Percentiles rank a stretch among this genome's conserved stretches.
Conservation (phyloP, 2,797 vertebrate species). For the Geotria australis region DNA sequence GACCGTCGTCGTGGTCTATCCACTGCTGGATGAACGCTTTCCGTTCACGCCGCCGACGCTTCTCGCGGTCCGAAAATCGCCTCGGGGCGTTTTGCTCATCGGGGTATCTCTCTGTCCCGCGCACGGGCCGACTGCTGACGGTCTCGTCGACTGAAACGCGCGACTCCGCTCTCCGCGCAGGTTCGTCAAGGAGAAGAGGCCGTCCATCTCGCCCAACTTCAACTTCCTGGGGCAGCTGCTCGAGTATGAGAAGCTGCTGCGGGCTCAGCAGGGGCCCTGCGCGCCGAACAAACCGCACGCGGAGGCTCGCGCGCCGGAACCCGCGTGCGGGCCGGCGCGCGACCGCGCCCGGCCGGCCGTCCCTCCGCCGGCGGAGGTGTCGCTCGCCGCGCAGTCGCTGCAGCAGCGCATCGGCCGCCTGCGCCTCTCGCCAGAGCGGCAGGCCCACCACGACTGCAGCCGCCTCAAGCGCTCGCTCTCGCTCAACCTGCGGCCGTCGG, state of each 20-base stretch:
- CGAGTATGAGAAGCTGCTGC: conserved; percentile 78
- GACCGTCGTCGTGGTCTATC: too few relatives aligned
- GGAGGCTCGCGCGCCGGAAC: background rate
- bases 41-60: too few relatives aligned
- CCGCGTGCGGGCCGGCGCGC: background rate
- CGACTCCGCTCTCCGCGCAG: conserved; percentile 18
- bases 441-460: conserved; percentile 13
- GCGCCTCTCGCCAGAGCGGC: background rate
- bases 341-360: too few relatives aligned
- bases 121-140: too few relatives aligned
- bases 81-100: too few relatives aligned
- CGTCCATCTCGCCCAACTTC: conserved; percentile 90
- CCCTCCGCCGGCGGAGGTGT: background rate
- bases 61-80: too few relatives aligned
- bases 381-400: background rate
- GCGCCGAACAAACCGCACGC: background rate
- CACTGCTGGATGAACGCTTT: too few relatives aligned
- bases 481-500: conserved; percentile 3
- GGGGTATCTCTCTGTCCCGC: too few relatives aligned
- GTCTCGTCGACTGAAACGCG: too few relatives aligned
- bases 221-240: conserved; percentile 87
- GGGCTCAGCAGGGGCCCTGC: conserved; percentile 9
- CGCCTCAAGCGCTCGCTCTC: conserved; percentile 65
- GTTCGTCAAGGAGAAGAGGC: conserved; percentile 89
- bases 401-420: background rate